Evolutionary conservation across 2,888 invertebrate genomes (phyloP).

Genomic region (Protodeltote pygarga): DNA sequence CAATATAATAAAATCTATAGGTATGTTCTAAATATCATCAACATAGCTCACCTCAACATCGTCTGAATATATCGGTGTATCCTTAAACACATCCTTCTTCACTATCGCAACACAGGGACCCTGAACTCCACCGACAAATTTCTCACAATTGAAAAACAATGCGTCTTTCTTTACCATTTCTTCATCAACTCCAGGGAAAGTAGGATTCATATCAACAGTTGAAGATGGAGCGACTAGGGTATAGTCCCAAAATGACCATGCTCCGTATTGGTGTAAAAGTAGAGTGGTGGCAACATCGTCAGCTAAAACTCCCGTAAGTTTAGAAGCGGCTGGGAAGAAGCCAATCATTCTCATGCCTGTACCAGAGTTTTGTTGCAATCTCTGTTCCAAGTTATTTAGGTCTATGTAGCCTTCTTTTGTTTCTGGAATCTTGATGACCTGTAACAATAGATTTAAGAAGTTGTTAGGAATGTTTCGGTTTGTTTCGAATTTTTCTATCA

Average conservation of each 20-base stretch:
- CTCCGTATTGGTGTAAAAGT: slow-evolving; percentile 93
- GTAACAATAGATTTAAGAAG: slow-evolving; percentile 41
- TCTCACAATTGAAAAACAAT: slow-evolving; percentile 95
- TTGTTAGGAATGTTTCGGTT: background rate
- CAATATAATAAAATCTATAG: too few species aligned
- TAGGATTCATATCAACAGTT: slow-evolving; percentile 94
- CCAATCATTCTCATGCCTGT: slow-evolving; percentile 91
- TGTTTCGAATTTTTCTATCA: too few species aligned
- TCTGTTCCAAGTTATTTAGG: slow-evolving; percentile 90
- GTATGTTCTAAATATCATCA: too few species aligned
- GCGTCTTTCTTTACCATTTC: slow-evolving; percentile 94
- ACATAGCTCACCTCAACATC: slow-evolving; percentile 86
- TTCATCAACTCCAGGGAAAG: slow-evolving; percentile 89
- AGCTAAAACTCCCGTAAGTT: slow-evolving; percentile 94
- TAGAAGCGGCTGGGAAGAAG: slow-evolving; percentile 95
- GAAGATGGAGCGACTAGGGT: slow-evolving; percentile 94
- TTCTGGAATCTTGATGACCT: slow-evolving; percentile 93
- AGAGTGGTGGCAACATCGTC: slow-evolving; percentile 94
- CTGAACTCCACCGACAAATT: slow-evolving; percentile 96
- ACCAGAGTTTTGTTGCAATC: slow-evolving; percentile 88
- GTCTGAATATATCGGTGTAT: slow-evolving; percentile 71
- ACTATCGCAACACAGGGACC: slow-evolving; percentile 90
- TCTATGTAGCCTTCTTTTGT: slow-evolving; percentile 93
- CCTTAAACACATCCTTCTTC: slow-evolving; percentile 82
- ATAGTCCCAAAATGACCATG: slow-evolving; percentile 96